Conservation (phyloP, 2,113 vertebrate species). For the Condylura cristata region DNA sequence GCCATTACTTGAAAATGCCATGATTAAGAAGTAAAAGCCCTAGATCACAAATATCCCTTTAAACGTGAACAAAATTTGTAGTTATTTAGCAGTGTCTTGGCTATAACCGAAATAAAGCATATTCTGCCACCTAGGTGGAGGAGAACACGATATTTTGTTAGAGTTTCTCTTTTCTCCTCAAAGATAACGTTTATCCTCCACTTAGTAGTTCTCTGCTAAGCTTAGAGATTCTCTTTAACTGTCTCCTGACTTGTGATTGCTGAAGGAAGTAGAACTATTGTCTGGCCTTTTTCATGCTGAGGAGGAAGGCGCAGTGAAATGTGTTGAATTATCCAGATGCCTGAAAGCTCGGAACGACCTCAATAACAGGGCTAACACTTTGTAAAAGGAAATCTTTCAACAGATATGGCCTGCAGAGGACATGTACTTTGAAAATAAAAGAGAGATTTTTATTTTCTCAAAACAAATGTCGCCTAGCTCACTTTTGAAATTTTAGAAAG, state of each 20-base stretch:
- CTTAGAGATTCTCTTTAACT: slow-evolving; percentile 60
- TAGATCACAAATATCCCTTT: slow-evolving; percentile 25
- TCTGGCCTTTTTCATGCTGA: slow-evolving; percentile 67
- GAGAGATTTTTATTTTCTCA: slow-evolving; percentile 58
- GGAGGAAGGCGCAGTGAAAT: slow-evolving; percentile 60
- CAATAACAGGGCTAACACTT: background rate
- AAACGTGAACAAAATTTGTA: background rate
- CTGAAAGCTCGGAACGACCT: slow-evolving; percentile 60
- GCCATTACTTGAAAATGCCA: background rate
- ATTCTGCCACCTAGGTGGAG: background rate
- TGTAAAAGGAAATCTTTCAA: slow-evolving; percentile 56
- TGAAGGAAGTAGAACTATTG: slow-evolving; percentile 70
- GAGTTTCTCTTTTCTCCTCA: slow-evolving; percentile 50
- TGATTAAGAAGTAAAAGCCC: slow-evolving; percentile 25
- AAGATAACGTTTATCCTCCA: slow-evolving; percentile 64
- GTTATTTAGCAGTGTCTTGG: background rate
- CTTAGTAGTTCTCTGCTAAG: slow-evolving; percentile 38
- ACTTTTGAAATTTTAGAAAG: slow-evolving; percentile 61
- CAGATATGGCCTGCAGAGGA: background rate
- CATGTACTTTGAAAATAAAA: slow-evolving; percentile 1
- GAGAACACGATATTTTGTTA: background rate
- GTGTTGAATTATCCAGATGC: slow-evolving; percentile 70
- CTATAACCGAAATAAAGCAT: background rate
- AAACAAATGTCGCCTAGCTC: slow-evolving; percentile 40
- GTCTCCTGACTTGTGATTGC: slow-evolving; percentile 69